These are phyloP conservation scores for Erythrolamprus reginae DNA, from an alignment of 2,113 vertebrate genomes.

Conservation along the genomic window DNA sequence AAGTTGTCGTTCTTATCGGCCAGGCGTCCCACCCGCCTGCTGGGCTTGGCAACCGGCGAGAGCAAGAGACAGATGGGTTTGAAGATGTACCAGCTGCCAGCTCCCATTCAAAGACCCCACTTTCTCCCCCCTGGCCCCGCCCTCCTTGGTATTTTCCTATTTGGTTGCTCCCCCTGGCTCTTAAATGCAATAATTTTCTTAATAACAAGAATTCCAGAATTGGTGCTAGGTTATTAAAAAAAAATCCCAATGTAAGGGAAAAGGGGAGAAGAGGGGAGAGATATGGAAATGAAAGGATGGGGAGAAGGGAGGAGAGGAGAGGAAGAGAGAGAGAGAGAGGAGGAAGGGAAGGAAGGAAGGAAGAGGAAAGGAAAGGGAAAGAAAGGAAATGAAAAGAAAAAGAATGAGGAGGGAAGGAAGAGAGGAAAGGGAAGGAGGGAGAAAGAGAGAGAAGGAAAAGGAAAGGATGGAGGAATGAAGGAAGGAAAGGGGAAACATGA, in stretches of 20 bases:
- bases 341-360: not conserved
- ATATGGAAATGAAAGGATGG: not conserved
- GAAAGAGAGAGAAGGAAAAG: not conserved
- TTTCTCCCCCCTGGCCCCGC: not conserved
- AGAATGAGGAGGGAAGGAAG: conserved; percentile 14
- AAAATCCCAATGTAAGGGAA: not conserved
- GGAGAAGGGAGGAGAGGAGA: not conserved
- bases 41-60: not conserved
- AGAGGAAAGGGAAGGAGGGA: conserved; percentile 7
- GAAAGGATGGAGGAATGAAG: accelerated
- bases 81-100: not conserved
- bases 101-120: not conserved
- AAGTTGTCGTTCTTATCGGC: not conserved
- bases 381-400: not conserved
- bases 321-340: not conserved
- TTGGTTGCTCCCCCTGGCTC: not conserved
- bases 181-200: not conserved
- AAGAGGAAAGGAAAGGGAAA: not conserved
- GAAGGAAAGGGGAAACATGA: not conserved
- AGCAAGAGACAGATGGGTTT: not conserved
- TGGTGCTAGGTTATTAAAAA: not conserved
- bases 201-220: not conserved
- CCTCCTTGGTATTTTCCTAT: not conserved
- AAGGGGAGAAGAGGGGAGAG: not conserved
- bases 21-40: not conserved